Percentiles rank a stretch among this genome's conserved stretches.
Conservation (phyloP, 2,797 vertebrate genomes). For the Artibeus jamaicensis region DNA sequence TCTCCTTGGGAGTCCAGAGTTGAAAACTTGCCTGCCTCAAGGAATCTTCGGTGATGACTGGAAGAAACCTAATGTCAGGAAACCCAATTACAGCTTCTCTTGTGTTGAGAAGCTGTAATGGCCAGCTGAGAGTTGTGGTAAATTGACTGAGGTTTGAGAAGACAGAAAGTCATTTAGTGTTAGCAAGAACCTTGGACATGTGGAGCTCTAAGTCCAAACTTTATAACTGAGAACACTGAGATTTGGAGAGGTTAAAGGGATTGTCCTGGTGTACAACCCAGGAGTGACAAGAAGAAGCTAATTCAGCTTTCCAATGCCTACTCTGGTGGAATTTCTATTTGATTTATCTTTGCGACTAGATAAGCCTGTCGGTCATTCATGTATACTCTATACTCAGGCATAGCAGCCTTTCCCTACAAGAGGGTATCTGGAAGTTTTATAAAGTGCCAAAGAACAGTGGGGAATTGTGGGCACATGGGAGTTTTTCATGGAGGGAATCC, state of each 20-base stretch:
- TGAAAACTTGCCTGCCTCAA: neutral
- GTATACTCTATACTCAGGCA: accelerated
- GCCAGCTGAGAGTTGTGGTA: accelerated
- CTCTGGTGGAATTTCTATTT: neutral
- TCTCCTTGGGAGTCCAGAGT: neutral
- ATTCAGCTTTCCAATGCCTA: accelerated
- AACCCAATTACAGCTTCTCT: neutral
- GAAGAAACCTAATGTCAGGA: too few relatives aligned
- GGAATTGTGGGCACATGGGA: neutral
- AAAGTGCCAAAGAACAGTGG: accelerated
- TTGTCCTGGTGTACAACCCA: neutral
- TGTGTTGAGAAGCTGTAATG: accelerated
- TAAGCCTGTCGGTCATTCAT: neutral
- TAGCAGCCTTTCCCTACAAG: too few relatives aligned
- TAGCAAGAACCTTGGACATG: neutral
- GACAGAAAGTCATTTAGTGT: accelerated
- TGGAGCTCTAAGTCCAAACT: neutral
- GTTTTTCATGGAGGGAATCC: neutral
- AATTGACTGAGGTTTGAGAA: neutral
- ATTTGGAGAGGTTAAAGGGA: neutral
- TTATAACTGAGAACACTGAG: neutral
- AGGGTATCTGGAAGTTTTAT: accelerated
- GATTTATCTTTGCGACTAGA: too few relatives aligned
- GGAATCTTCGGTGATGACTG: accelerated
- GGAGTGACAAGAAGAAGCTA: too few relatives aligned